A percentile compares a stretch with the other conserved stretches of the same genome.
phyloP scores from a whole-genome alignment of 2,888 invertebrate genomes.

The Eupithecia inturbata region DNA sequence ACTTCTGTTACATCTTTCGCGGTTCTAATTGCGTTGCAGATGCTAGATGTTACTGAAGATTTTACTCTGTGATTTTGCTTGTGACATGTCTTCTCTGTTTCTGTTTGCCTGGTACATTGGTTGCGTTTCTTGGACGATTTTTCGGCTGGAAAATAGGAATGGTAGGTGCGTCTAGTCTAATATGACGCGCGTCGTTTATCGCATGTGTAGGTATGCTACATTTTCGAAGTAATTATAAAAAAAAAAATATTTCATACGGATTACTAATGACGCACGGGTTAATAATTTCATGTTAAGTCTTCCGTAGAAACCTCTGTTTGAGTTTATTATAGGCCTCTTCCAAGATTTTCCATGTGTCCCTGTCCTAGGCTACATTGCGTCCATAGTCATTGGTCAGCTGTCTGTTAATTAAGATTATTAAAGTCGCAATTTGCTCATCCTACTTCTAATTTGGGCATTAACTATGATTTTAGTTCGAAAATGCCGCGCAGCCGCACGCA shows the following conservation, averaged over 20 bases:
- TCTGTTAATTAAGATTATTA: too few relatives aligned
- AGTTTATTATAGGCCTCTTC: too few relatives aligned
- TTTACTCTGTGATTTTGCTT: not conserved
- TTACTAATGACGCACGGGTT: too few relatives aligned
- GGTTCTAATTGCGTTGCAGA: not conserved
- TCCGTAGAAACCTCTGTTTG: too few relatives aligned
- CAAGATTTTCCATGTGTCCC: too few relatives aligned
- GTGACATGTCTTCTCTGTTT: constrained; percentile 4
- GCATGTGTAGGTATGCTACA: too few relatives aligned
- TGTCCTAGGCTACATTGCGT: too few relatives aligned
- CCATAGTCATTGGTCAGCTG: too few relatives aligned
- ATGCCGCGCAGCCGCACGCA: not conserved
- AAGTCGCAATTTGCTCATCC: not conserved
- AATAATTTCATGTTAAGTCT: too few relatives aligned
- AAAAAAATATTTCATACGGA: too few relatives aligned
- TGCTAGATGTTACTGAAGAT: not conserved
- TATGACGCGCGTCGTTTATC: not conserved
- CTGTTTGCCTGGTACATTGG: not conserved
- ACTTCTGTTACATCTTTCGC: not conserved
- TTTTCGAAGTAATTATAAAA: too few relatives aligned
- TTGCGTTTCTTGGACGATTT: not conserved
- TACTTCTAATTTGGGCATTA: not conserved
- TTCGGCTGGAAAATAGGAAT: not conserved
- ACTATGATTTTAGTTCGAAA: not conserved
- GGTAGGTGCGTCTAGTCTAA: not conserved